Conservation (phyloP, 2,113 vertebrate genomes). For the Mus pahari region DNA sequence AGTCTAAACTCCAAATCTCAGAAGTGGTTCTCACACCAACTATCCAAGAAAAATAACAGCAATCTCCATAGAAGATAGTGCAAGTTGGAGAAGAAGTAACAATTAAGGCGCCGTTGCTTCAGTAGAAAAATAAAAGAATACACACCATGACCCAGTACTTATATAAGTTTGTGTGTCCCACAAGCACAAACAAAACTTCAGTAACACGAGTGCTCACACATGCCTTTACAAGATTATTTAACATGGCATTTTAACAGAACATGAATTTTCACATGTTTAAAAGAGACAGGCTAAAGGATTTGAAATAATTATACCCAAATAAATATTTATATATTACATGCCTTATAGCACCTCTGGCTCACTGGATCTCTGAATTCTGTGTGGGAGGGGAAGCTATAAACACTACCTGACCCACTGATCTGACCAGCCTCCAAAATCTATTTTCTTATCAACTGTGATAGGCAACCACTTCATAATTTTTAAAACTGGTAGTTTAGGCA, state of each 20-base stretch:
- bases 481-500: constrained; percentile 61
- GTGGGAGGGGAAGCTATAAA: constrained; percentile 27
- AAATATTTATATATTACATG: constrained; percentile 50
- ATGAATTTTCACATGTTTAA: constrained; percentile 52
- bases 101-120: not conserved
- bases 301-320: constrained; percentile 33
- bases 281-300: constrained; percentile 43
- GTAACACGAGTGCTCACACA: not conserved
- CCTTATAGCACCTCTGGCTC: not conserved
- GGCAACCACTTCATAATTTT: constrained; percentile 50
- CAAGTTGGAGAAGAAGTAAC: constrained; percentile 56
- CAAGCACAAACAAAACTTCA: constrained; percentile 44
- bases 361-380: constrained; percentile 36
- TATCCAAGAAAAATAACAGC: constrained; percentile 63
- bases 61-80: constrained; percentile 19
- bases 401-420: not conserved
- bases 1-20: constrained; percentile 69
- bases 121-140: constrained; percentile 16
- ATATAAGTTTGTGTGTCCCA: not conserved
- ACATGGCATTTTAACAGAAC: constrained; percentile 30
- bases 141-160: constrained; percentile 4
- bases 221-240: constrained; percentile 14
- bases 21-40: constrained; percentile 63
- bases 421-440: not conserved
- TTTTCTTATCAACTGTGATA: constrained; percentile 58